These are phyloP conservation scores for Trachelus stipa DNA, from an alignment of 2,888 invertebrate genomes.

Conservation along the genomic window DNA sequence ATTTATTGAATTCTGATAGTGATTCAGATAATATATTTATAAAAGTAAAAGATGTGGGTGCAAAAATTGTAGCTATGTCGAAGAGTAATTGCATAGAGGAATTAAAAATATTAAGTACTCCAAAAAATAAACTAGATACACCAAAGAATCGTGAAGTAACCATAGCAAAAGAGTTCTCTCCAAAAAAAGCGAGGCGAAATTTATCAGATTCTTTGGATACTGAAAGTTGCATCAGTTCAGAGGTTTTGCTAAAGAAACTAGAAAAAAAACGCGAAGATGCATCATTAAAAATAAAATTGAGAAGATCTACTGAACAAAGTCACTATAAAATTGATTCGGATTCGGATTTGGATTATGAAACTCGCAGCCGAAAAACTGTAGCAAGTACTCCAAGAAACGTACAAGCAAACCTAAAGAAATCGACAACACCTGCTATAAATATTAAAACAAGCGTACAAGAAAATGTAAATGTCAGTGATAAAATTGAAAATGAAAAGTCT, in stretches of 20 bases:
- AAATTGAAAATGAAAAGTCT: background rate
- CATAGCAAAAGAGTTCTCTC: background rate
- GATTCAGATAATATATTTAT: background rate
- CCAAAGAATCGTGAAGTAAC: background rate
- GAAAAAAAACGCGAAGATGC: conserved; percentile 22
- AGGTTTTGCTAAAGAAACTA: conserved; percentile 16
- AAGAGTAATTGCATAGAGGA: conserved; percentile 4
- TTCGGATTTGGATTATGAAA: conserved; percentile 25
- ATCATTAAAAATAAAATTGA: conserved; percentile 38
- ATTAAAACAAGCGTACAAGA: background rate
- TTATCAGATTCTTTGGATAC: conserved; percentile 13
- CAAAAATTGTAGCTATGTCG: conserved; percentile 5
- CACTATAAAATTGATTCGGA: conserved; percentile 44
- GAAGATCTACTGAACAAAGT: conserved; percentile 50
- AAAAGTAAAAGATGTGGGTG: conserved; percentile 1
- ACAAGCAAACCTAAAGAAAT: too few species aligned
- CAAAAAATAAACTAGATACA: conserved; percentile 10
- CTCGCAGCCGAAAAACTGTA: background rate
- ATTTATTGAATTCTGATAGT: conserved; percentile 19
- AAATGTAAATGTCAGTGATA: background rate
- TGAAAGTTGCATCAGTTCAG: conserved; percentile 1
- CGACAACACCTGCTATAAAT: background rate
- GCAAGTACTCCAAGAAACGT: background rate
- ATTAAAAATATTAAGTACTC: conserved; percentile 4
- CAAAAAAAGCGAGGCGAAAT: conserved; percentile 13